Conservation (phyloP, 2,888 invertebrate species). For the Eucriotettix oculatus region DNA sequence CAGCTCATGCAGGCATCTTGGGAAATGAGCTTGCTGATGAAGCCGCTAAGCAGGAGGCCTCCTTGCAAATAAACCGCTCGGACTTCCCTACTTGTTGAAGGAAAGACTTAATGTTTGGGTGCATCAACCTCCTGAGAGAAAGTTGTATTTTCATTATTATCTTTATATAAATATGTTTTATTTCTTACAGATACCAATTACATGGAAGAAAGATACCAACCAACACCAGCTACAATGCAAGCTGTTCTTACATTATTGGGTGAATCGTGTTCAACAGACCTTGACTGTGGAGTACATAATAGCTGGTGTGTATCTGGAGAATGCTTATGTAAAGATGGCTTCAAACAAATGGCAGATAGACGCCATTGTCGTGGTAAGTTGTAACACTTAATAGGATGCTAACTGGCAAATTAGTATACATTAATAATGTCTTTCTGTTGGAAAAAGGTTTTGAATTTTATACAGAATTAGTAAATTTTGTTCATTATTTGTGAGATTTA, state of each 20-base stretch:
- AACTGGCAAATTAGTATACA: too few relatives aligned
- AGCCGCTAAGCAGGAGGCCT: too few relatives aligned
- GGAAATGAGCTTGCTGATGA: too few relatives aligned
- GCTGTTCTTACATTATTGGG: constrained; percentile 52
- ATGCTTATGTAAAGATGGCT: constrained; percentile 54
- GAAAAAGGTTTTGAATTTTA: too few relatives aligned
- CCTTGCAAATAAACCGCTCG: too few relatives aligned
- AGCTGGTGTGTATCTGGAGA: constrained; percentile 56
- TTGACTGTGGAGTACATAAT: constrained; percentile 49
- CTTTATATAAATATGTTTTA: background rate
- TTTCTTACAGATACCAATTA: background rate
- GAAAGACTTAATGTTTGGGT: too few relatives aligned
- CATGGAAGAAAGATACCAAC: constrained; percentile 33
- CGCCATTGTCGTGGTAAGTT: constrained; percentile 42
- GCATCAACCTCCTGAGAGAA: too few relatives aligned
- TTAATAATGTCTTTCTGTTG: too few relatives aligned
- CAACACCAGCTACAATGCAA: constrained; percentile 43
- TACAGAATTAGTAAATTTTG: too few relatives aligned
- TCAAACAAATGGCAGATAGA: constrained; percentile 41
- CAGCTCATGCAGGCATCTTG: too few relatives aligned
- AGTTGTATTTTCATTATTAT: background rate
- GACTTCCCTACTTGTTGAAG: too few relatives aligned
- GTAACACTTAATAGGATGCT: background rate
- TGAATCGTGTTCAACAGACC: constrained; percentile 53
- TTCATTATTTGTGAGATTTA: too few relatives aligned